Conservation (phyloP, 2,113 vertebrate genomes). For the Xerus inauris region DNA sequence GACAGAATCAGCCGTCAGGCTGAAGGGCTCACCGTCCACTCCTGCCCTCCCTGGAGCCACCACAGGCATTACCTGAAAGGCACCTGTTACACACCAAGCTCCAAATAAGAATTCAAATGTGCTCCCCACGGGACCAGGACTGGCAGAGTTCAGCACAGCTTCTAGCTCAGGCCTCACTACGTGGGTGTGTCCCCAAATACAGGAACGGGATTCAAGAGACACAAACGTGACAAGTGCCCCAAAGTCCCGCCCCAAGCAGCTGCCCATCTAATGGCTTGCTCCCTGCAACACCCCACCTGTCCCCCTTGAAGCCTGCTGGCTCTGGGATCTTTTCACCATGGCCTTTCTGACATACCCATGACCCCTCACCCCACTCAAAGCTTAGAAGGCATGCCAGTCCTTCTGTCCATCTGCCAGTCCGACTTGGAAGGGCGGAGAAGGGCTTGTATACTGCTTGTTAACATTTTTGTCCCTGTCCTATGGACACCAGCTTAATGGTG, state of each 20-base stretch:
- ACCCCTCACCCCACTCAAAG: neutral
- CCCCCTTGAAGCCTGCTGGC: neutral
- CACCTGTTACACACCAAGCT: neutral
- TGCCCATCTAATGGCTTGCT: fast-evolving
- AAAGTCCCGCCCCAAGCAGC: neutral
- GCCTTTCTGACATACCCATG: too few species aligned
- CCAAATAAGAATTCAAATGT: neutral
- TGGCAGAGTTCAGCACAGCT: neutral
- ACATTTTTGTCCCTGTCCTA: neutral
- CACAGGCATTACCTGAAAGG: too few species aligned
- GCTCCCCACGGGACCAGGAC: neutral
- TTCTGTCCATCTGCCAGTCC: neutral
- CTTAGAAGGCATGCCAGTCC: neutral
- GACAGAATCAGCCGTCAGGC: too few species aligned
- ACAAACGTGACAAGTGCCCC: fast-evolving
- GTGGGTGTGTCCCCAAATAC: neutral
- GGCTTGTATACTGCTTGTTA: neutral
- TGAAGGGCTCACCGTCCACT: too few species aligned
- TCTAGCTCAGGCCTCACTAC: neutral
- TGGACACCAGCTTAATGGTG: neutral
- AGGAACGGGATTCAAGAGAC: neutral
- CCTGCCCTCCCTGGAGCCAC: neutral
- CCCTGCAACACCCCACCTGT: neutral
- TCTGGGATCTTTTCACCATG: neutral
- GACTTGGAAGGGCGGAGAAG: neutral